phyloP scores from a whole-genome alignment of 2,888 invertebrate genomes.

The Gibbula magus region DNA sequence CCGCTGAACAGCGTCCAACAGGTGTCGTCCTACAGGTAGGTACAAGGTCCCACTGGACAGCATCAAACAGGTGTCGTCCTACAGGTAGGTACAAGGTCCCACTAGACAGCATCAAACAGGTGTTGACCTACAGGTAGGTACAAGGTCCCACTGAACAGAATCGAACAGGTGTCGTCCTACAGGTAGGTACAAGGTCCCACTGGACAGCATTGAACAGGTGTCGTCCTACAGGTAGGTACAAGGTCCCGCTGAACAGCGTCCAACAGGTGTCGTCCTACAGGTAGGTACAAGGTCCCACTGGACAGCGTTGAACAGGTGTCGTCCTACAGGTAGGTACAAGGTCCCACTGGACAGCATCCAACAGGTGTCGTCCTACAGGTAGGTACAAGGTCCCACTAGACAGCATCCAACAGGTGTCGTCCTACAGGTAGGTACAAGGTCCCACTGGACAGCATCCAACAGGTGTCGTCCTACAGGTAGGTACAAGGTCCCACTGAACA shows the following conservation, averaged over 20 bases:
- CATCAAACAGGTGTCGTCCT: slow-evolving; percentile 69
- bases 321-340: slow-evolving; percentile 68
- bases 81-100: slow-evolving; percentile 88
- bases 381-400: slow-evolving; percentile 88
- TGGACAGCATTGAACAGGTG: not conserved
- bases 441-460: no score
- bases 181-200: slow-evolving; percentile 55
- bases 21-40: slow-evolving; percentile 87
- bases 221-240: not conserved
- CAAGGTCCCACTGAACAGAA: slow-evolving; percentile 81
- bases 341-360: no score
- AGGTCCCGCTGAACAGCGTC: slow-evolving; percentile 77
- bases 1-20: not conserved
- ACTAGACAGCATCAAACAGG: slow-evolving; percentile 71
- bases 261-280: slow-evolving; percentile 69
- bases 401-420: slow-evolving; percentile 67
- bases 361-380: slow-evolving; percentile 62
- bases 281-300: slow-evolving; percentile 82
- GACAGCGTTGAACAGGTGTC: slow-evolving; percentile 69
- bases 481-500: slow-evolving; percentile 77
- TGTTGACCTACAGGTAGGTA: slow-evolving; percentile 82
- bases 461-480: slow-evolving; percentile 94
- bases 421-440: slow-evolving; percentile 70
- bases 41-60: slow-evolving; percentile 84
- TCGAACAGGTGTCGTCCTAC: slow-evolving; percentile 69